Base-by-base conservation (phyloP, 2,888 invertebrate species). In the Lapara coniferarum region DNA sequence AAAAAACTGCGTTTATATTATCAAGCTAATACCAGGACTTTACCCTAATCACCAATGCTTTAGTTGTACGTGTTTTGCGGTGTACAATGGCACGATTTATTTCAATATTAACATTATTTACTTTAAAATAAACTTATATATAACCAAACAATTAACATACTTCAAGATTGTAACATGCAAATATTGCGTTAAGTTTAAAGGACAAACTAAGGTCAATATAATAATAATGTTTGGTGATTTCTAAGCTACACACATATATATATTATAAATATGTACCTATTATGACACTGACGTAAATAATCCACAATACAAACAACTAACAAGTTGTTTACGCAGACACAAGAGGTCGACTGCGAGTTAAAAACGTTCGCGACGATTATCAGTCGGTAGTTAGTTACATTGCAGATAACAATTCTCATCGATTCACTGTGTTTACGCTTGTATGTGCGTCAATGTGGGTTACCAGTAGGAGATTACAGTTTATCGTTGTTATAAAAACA, bases 401-500 rank as follows among this genome's bases (percentile, higher is more conserved):
- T 52, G 66, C 53, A 59, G 71, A 71, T 71, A 71, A 66, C 68
- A 66, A 53, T 71, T 46, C 68, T 68, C 53, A 66, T 58, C 66
- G 44, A 52, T 71, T 71, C 66, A 66, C 51, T 37, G 25, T 71
- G 68, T 71, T 68, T 66, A 71, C 71, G 67, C 57, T 58, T 52
- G 19, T 30, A 69, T 69, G 59, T 69, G 52, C 68, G 68, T 69
- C 68, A 69, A 55, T 69, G 63, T 69, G 10, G 46, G 53, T 53
- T 66, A 66, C 44, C 51, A 51, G 19, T 53, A 44, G 14, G 53
- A 63, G 53, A 63, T 53, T 53, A 69, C 44, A 44, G 19, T 12
- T 63, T 63, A 63, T 69, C 59, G 52, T 13, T 63, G 63, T 63
- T 16, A 63, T 53, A 53, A 63, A 53, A 68, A 63, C 37, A 25